These are phyloP conservation scores for Hypocryptadius cinnamomeus DNA, from an alignment of 2,113 vertebrate species.

Conservation along the genomic window DNA sequence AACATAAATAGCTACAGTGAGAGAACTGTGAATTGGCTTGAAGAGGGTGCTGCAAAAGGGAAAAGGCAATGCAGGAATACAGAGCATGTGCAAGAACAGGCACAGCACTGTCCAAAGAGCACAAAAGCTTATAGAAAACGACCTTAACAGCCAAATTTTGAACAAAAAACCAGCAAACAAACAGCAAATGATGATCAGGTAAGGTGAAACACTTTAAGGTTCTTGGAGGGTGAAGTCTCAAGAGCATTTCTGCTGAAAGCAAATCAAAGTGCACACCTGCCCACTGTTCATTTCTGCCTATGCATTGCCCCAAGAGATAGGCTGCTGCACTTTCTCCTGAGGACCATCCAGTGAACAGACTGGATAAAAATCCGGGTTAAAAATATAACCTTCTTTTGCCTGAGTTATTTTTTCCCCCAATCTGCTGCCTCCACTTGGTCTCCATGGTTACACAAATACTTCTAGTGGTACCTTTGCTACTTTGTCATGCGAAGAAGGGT, in stretches of 20 bases:
- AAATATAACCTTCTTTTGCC: background rate
- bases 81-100: background rate
- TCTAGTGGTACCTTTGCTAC: background rate
- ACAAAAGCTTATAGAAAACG: background rate
- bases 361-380: background rate
- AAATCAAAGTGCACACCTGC: background rate
- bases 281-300: background rate
- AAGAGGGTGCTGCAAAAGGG: background rate
- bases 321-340: background rate
- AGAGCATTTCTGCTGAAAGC: background rate
- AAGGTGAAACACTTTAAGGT: background rate
- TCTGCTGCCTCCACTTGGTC: background rate
- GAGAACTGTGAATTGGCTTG: background rate
- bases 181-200: background rate
- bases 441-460: constrained; percentile 30
- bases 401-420: background rate
- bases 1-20: background rate
- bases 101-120: background rate
- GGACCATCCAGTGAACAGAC: background rate
- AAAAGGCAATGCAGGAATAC: background rate
- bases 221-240: background rate
- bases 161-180: background rate
- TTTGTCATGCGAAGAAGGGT: background rate
- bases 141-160: background rate
- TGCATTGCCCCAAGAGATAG: too few species aligned